Evolutionary conservation across 2,888 invertebrate species (phyloP).

Genomic region (Platerodrilus igneus): DNA sequence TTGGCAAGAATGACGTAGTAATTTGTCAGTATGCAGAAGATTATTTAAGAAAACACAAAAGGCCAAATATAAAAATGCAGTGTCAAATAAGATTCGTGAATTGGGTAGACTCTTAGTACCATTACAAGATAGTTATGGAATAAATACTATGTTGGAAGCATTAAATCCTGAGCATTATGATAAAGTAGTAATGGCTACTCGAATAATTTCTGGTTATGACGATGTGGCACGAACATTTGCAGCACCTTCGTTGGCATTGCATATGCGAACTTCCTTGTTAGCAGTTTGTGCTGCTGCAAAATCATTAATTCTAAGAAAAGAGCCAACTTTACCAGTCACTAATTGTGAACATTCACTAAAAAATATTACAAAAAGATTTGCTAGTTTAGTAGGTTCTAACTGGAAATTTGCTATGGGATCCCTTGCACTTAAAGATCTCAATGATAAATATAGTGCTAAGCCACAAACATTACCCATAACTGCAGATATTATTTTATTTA

Average conservation of each 20-base stretch:
- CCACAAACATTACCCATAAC: slow-evolving; percentile 27
- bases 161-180: slow-evolving; percentile 13
- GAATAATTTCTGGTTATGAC: slow-evolving; percentile 24
- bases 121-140: slow-evolving; percentile 18
- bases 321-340: slow-evolving; percentile 21
- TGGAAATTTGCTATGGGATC: slow-evolving; percentile 28
- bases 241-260: slow-evolving; percentile 27
- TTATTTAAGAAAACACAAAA: slow-evolving; percentile 28
- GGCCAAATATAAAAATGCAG: slow-evolving; percentile 28
- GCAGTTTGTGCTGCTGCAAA: slow-evolving; percentile 24
- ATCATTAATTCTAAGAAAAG: slow-evolving; percentile 22
- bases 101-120: slow-evolving; percentile 27
- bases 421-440: slow-evolving; percentile 28
- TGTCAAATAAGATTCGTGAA: slow-evolving; percentile 29
- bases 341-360: slow-evolving; percentile 17
- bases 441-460: slow-evolving; percentile 24
- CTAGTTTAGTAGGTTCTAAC: slow-evolving; percentile 18
- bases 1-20: slow-evolving; percentile 25
- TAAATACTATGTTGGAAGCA: slow-evolving; percentile 10
- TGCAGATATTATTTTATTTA: slow-evolving; percentile 26
- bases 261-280: slow-evolving; percentile 23
- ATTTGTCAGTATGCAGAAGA: slow-evolving; percentile 29
- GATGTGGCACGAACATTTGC: slow-evolving; percentile 20
- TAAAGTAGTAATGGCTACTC: slow-evolving; percentile 12
- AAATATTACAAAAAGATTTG: slow-evolving; percentile 24